phyloP scores from a whole-genome alignment of 2,888 invertebrate genomes.

The Callosobruchus maculatus region DNA sequence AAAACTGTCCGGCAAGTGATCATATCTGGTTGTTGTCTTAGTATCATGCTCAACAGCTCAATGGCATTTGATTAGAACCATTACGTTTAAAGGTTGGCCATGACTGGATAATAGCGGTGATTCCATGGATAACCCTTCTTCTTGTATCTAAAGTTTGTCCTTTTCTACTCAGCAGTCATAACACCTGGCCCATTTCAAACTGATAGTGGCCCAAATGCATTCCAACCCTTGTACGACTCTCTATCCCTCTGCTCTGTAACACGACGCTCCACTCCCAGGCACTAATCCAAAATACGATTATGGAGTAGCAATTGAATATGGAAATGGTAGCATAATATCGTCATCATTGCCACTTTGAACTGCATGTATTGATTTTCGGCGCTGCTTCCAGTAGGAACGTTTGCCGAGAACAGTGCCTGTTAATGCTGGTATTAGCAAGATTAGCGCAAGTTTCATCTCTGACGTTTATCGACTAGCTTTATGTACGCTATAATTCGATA shows the following conservation, averaged over 20 bases:
- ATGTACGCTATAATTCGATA: too few relatives aligned
- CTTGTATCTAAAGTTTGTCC: too few relatives aligned
- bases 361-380: constrained; percentile 12
- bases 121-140: too few relatives aligned
- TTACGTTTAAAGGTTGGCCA: too few relatives aligned
- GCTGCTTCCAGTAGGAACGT: background rate
- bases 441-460: background rate
- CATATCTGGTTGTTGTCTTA: too few relatives aligned
- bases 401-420: background rate
- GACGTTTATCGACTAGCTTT: background rate
- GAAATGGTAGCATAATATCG: constrained; percentile 11
- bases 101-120: too few relatives aligned
- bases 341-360: constrained; percentile 12
- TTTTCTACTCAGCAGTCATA: too few relatives aligned
- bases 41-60: too few relatives aligned
- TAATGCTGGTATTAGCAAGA: background rate
- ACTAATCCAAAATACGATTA: constrained; percentile 12
- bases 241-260: background rate
- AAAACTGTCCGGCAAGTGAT: too few relatives aligned
- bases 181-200: background rate
- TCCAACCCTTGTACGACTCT: background rate
- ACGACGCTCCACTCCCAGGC: background rate
- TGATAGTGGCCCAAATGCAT: background rate
- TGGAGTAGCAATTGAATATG: constrained; percentile 13
- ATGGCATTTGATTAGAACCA: too few relatives aligned